Percentiles rank a stretch among this genome's conserved stretches.
These are phyloP conservation scores for Glareola pratincola DNA, from an alignment of 2,113 vertebrate genomes.

Conservation along the genomic window DNA sequence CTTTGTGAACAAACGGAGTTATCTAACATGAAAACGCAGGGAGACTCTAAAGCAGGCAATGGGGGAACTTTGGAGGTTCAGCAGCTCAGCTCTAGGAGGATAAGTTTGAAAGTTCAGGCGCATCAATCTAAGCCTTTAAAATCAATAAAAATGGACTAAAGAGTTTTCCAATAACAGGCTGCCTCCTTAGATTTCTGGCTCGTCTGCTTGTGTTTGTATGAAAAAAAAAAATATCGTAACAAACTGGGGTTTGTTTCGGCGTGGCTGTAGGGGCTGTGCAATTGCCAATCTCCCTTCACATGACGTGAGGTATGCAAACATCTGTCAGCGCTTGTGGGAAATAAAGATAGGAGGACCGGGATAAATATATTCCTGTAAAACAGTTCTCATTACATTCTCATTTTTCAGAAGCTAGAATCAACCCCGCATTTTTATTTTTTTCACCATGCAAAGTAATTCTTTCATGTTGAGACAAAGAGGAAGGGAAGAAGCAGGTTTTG, in stretches of 20 bases:
- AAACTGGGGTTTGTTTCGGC: neutral
- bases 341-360: neutral
- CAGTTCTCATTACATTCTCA: neutral
- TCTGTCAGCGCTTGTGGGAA: neutral
- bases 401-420: neutral
- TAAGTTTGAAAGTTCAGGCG: neutral
- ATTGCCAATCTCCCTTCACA: neutral
- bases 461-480: neutral
- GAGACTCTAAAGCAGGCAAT: neutral
- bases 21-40: slow-evolving; percentile 6
- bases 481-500: neutral
- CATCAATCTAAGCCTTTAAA: slow-evolving; percentile 21
- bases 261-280: neutral
- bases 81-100: neutral
- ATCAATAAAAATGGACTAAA: slow-evolving; percentile 24
- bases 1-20: slow-evolving; percentile 60
- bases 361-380: neutral
- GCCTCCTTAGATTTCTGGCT: neutral
- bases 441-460: neutral
- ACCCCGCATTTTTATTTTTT: neutral
- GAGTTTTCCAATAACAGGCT: neutral
- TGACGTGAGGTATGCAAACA: neutral
- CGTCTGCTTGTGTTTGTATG: slow-evolving; percentile 2
- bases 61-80: neutral
- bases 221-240: slow-evolving; percentile 20